phyloP scores from a whole-genome alignment of 2,888 invertebrate species.

The Pyrochroa serraticornis region DNA sequence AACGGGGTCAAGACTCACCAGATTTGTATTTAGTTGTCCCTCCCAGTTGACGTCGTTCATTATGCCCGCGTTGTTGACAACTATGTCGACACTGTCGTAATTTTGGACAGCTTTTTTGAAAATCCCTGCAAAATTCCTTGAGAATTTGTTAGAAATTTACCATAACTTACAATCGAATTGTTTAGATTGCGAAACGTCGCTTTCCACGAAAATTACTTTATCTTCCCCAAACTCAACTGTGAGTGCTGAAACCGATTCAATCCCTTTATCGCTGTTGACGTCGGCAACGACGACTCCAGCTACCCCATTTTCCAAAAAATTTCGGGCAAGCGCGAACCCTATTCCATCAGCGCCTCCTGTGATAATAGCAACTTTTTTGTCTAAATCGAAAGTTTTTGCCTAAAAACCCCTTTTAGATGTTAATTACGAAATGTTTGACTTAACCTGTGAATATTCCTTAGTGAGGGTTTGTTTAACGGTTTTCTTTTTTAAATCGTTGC shows the following conservation, averaged over 20 bases:
- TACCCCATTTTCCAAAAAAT: constrained; percentile 69
- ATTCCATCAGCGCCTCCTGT: constrained; percentile 78
- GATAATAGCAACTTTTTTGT: constrained; percentile 73
- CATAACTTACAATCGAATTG: constrained; percentile 68
- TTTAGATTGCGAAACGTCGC: constrained; percentile 75
- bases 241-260: constrained; percentile 67
- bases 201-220: constrained; percentile 71
- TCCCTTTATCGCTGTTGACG: constrained; percentile 68
- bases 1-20: no score
- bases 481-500: background rate
- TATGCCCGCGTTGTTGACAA: constrained; percentile 77
- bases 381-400: constrained; percentile 17
- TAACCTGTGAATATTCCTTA: constrained; percentile 10
- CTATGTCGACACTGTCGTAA: constrained; percentile 61
- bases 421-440: background rate
- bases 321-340: constrained; percentile 71
- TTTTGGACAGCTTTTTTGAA: constrained; percentile 57
- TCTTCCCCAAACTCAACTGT: constrained; percentile 71
- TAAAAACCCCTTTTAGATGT: background rate
- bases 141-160: background rate
- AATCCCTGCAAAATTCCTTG: constrained; percentile 47
- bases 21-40: constrained; percentile 63
- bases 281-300: constrained; percentile 73
- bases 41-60: constrained; percentile 81
- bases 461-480: constrained; percentile 1